A percentile compares a stretch with the other conserved stretches of the same genome.
phyloP scores from a whole-genome alignment of 2,797 vertebrate species.

The Choloepus didactylus region DNA sequence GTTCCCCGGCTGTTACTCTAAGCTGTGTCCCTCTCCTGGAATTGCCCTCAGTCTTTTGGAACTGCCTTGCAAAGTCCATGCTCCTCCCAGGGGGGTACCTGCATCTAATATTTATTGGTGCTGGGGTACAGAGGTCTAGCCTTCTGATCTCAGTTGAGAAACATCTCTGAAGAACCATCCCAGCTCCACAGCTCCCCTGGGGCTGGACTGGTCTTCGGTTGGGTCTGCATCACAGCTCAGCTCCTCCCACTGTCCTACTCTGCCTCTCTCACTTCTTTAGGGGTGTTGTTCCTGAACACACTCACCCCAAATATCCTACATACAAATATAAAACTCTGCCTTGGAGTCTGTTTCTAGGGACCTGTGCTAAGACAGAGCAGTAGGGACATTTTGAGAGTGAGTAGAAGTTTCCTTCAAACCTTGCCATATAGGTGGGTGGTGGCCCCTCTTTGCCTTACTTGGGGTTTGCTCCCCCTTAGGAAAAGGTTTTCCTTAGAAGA shows the following conservation, averaged over 20 bases:
- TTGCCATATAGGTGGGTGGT: not conserved
- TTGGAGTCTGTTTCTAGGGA: not conserved
- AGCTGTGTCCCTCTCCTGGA: not conserved
- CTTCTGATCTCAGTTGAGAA: not conserved
- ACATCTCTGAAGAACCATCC: not conserved
- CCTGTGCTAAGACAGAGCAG: not conserved
- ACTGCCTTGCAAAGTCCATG: not conserved
- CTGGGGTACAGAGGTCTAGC: not conserved
- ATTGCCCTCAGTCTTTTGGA: not conserved
- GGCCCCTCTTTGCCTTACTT: not conserved
- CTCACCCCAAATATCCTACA: not conserved
- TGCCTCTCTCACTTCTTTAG: not conserved
- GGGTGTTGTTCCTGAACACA: not conserved
- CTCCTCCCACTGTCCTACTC: not conserved
- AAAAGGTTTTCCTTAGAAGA: conserved; percentile 33
- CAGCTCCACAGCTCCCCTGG: not conserved
- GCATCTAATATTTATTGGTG: not conserved
- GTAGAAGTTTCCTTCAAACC: conserved; percentile 22
- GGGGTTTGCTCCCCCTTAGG: not conserved
- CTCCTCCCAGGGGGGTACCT: not conserved
- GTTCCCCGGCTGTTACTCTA: not conserved
- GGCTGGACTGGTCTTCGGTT: not conserved
- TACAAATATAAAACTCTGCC: not conserved
- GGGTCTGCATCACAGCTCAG: not conserved
- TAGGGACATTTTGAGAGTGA: not conserved